Percentiles rank a stretch among this genome's conserved stretches.
Evolutionary conservation across 2,797 vertebrate genomes (phyloP).

Genomic region (Benthosema pterotum): DNA sequence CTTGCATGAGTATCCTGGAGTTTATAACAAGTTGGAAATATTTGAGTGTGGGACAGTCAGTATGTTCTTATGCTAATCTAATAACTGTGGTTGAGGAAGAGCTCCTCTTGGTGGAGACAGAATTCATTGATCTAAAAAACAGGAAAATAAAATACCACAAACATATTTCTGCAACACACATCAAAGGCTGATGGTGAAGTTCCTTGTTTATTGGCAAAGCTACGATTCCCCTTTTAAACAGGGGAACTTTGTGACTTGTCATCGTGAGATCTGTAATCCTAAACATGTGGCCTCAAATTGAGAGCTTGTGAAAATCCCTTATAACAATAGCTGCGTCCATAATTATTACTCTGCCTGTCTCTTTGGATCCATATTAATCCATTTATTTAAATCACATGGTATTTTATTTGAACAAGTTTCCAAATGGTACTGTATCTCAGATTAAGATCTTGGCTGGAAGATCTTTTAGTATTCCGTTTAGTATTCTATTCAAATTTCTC

Average conservation of each 20-base stretch:
- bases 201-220: background rate
- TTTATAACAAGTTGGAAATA: constrained; percentile 1
- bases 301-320: background rate
- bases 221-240: constrained; percentile 39
- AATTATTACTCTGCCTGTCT: background rate
- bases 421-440: no score
- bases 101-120: background rate
- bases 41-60: background rate
- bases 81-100: background rate
- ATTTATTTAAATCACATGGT: background rate
- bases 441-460: background rate
- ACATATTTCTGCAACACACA: background rate
- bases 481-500: background rate
- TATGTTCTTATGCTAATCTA: background rate
- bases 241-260: constrained; percentile 18
- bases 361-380: background rate
- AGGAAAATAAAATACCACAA: constrained; percentile 13
- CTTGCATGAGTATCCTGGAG: background rate
- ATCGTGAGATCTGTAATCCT: background rate
- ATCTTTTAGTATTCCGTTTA: background rate
- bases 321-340: background rate
- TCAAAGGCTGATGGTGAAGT: background rate
- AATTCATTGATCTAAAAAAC: background rate
- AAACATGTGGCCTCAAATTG: background rate
- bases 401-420: background rate